These are phyloP conservation scores for Heterochromis multidens DNA, from an alignment of 2,113 vertebrate species.

Conservation along the genomic window DNA sequence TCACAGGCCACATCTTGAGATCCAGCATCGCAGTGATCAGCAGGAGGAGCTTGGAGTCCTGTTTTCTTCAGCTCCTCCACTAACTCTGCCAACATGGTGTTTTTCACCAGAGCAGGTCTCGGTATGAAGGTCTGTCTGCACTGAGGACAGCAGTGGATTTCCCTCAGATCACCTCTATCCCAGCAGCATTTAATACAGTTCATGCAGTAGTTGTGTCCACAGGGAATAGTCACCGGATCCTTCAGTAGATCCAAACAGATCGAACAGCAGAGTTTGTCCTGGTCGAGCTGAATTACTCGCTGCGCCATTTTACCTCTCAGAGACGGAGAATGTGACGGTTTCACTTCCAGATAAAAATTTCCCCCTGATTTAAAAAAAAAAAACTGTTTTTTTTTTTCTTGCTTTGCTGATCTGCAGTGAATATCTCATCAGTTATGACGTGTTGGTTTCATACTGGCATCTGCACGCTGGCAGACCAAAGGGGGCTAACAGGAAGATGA, in stretches of 20 bases:
- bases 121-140: background rate
- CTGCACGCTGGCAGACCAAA: background rate
- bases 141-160: background rate
- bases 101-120: background rate
- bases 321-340: background rate
- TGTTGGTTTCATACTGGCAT: background rate
- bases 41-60: background rate
- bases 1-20: background rate
- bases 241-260: background rate
- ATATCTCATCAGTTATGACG: background rate
- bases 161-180: background rate
- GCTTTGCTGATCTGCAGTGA: background rate
- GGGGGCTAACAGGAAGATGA: background rate
- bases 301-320: background rate
- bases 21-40: background rate
- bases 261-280: background rate
- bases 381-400: background rate
- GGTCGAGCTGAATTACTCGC: background rate
- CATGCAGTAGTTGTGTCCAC: background rate
- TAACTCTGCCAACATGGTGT: background rate
- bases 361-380: background rate
- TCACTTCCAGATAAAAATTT: background rate
- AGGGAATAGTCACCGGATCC: background rate
- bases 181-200: background rate
- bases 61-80: background rate